These are phyloP conservation scores for Lagorchestes hirsutus DNA, from an alignment of 2,797 vertebrate species.

Conservation along the genomic window DNA sequence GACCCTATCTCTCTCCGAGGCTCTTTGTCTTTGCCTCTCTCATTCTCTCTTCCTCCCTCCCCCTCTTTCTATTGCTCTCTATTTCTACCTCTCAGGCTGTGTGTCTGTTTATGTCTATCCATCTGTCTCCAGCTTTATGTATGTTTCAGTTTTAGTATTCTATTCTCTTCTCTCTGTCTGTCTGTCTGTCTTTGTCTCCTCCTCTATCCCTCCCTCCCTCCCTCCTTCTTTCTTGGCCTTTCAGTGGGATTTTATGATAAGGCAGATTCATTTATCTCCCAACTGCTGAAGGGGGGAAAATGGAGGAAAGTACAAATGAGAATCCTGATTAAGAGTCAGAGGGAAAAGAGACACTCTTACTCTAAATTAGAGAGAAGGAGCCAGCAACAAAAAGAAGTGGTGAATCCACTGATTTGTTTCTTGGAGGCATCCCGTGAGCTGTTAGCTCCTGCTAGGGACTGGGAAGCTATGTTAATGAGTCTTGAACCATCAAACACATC, in stretches of 20 bases:
- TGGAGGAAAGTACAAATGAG: background rate
- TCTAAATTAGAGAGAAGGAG: background rate
- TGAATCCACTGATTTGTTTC: background rate
- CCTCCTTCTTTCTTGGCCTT: background rate
- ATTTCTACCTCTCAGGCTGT: background rate
- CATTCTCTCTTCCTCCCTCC: background rate
- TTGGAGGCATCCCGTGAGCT: background rate
- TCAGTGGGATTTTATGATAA: slow-evolving; percentile 10
- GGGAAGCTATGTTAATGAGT: background rate
- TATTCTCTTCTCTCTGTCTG: background rate
- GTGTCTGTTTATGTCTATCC: background rate
- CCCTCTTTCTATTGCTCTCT: background rate
- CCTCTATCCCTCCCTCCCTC: background rate
- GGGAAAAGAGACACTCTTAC: background rate
- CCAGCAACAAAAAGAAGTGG: background rate
- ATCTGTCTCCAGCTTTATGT: background rate
- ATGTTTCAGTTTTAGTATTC: background rate
- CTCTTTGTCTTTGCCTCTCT: background rate
- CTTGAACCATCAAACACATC: background rate
- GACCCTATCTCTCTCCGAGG: background rate
- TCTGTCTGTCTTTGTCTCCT: background rate
- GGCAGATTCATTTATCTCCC: background rate
- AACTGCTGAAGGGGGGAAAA: background rate
- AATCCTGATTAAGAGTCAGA: background rate
- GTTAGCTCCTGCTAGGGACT: background rate